phyloP scores from a whole-genome alignment of 2,888 invertebrate genomes.

The Drosophila trichaetosa region DNA sequence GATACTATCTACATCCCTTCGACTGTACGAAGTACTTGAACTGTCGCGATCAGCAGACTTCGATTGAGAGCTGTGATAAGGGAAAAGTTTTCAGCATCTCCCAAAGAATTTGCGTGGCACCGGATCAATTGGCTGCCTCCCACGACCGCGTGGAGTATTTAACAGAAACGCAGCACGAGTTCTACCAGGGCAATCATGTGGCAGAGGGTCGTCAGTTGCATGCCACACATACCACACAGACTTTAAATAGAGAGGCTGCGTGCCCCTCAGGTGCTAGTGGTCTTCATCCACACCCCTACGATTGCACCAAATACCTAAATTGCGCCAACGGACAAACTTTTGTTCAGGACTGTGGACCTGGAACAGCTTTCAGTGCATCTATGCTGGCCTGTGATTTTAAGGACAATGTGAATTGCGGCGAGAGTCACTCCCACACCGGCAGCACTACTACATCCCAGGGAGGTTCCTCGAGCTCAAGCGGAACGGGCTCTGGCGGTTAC shows the following conservation, averaged over 20 bases:
- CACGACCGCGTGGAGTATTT: slow-evolving; percentile 80
- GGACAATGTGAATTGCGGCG: slow-evolving; percentile 86
- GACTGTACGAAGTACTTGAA: slow-evolving; percentile 89
- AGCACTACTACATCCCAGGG: slow-evolving; percentile 19
- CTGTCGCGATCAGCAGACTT: slow-evolving; percentile 88
- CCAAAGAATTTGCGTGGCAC: slow-evolving; percentile 86
- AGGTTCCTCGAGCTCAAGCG: slow-evolving; percentile 20
- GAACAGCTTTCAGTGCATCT: slow-evolving; percentile 87
- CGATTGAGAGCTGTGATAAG: slow-evolving; percentile 87
- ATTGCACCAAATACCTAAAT: slow-evolving; percentile 88
- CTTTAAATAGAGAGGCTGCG: neutral
- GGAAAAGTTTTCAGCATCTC: slow-evolving; percentile 88
- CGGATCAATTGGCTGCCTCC: slow-evolving; percentile 86
- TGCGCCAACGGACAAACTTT: slow-evolving; percentile 87
- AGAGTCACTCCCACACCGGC: slow-evolving; percentile 32
- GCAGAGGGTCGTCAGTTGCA: slow-evolving; percentile 6
- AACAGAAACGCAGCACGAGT: slow-evolving; percentile 63
- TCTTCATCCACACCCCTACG: slow-evolving; percentile 86
- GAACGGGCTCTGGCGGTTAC: neutral
- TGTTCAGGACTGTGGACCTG: slow-evolving; percentile 87
- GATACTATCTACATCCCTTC: slow-evolving; percentile 84
- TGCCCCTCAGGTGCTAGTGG: slow-evolving; percentile 85
- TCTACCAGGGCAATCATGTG: slow-evolving; percentile 1
- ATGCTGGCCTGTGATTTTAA: slow-evolving; percentile 87
- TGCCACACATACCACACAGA: neutral